These are phyloP conservation scores for Melangyna quadrimaculata DNA, from an alignment of 2,888 invertebrate species.

Conservation along the genomic window DNA sequence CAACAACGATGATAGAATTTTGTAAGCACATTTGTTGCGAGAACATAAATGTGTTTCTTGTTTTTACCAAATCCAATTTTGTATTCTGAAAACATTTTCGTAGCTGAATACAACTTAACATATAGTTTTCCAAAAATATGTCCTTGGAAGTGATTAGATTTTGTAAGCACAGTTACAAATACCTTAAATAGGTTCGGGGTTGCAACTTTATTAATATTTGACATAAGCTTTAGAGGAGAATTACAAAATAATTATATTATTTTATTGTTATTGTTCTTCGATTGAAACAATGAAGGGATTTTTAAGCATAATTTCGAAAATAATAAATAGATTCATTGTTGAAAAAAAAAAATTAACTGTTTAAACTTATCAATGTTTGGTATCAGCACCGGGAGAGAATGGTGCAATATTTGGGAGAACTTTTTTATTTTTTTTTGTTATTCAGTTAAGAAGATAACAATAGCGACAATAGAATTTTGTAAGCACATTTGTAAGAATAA, in stretches of 20 bases:
- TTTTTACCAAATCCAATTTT: neutral
- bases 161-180: neutral
- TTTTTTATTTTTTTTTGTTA: slow-evolving; percentile 75
- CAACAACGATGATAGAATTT: neutral
- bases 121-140: neutral
- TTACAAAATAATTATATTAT: no score
- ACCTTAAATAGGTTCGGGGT: neutral
- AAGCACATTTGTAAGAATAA: neutral
- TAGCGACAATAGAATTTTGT: neutral
- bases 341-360: no score
- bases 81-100: neutral
- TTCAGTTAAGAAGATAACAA: neutral
- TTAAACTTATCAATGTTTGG: no score
- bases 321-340: no score
- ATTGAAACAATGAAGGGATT: no score
- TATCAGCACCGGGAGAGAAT: slow-evolving; percentile 87
- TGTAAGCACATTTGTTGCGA: neutral
- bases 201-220: no score
- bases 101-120: no score
- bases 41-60: neutral
- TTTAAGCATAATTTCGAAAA: no score
- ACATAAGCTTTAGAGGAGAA: no score
- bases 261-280: no score
- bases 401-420: slow-evolving; percentile 90
- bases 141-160: neutral